A percentile compares a stretch with the other conserved stretches of the same genome.
Evolutionary conservation across 2,888 invertebrate species (phyloP).

Genomic region (Meghimatium bilineatum): DNA sequence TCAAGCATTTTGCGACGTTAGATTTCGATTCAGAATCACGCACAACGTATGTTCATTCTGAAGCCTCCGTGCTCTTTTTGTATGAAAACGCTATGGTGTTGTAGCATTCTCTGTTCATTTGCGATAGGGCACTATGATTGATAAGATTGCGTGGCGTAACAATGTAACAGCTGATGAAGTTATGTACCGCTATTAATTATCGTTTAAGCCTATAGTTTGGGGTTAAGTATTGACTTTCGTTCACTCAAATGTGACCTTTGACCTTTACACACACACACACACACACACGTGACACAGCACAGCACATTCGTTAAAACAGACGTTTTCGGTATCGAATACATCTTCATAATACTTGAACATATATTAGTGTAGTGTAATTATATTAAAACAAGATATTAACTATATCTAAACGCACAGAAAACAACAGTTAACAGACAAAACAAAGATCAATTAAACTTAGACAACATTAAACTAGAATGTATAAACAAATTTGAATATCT

Average conservation of each 20-base stretch:
- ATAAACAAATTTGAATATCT: too few relatives aligned
- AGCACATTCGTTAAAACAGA: not conserved
- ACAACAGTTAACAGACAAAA: too few relatives aligned
- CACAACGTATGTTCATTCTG: conserved; percentile 41
- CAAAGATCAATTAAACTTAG: too few relatives aligned
- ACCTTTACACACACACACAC: too few relatives aligned
- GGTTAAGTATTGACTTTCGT: not conserved
- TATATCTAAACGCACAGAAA: too few relatives aligned
- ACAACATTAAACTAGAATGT: too few relatives aligned
- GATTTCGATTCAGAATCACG: conserved; percentile 45
- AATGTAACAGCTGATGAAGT: conserved; percentile 37
- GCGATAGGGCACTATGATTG: conserved; percentile 28
- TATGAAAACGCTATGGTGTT: conserved; percentile 57
- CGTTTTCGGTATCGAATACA: conserved; percentile 3
- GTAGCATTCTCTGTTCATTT: conserved; percentile 61
- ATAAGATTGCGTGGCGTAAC: conserved; percentile 35
- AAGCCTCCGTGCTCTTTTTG: conserved; percentile 50
- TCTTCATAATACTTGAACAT: too few relatives aligned
- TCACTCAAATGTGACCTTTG: conserved; percentile 20
- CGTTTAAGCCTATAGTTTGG: not conserved
- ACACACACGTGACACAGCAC: too few relatives aligned
- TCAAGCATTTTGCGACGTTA: conserved; percentile 58
- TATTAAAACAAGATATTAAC: too few relatives aligned
- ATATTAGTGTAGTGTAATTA: too few relatives aligned
- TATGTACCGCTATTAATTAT: not conserved